Evolutionary conservation across 2,888 invertebrate genomes (phyloP).

Genomic region (Synergus gifuensis): DNA sequence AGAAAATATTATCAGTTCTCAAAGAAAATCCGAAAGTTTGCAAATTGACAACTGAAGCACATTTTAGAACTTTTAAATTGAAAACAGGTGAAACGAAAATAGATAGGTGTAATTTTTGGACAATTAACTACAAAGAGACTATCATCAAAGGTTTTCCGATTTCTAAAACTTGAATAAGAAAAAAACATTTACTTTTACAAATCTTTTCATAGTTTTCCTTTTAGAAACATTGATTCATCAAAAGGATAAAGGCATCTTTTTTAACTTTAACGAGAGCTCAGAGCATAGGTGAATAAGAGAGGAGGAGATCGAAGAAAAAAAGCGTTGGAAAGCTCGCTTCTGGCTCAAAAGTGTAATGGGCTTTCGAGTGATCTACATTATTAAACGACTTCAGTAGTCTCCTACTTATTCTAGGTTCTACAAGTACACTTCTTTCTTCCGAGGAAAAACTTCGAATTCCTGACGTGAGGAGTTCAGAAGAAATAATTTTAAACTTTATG

Average conservation of each 20-base stretch:
- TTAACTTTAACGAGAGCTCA: conserved; percentile 26
- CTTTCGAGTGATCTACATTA: conserved; percentile 42
- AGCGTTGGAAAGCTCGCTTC: conserved; percentile 18
- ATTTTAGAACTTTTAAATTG: too few species aligned
- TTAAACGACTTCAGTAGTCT: conserved; percentile 32
- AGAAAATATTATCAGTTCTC: too few species aligned
- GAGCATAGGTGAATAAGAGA: conserved; percentile 28
- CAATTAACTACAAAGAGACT: background rate
- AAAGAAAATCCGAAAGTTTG: too few species aligned
- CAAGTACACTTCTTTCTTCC: background rate
- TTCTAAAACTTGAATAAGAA: background rate
- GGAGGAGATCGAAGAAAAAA: conserved; percentile 10
- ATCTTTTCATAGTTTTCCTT: background rate
- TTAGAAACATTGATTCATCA: conserved; percentile 36
- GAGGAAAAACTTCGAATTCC: background rate
- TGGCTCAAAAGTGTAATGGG: conserved; percentile 32
- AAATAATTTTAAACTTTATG: background rate
- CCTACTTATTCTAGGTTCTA: conserved; percentile 15
- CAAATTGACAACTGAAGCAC: too few species aligned
- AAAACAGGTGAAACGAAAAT: background rate
- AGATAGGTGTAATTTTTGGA: background rate
- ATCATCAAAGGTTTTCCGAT: conserved; percentile 7
- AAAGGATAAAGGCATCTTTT: conserved; percentile 20
- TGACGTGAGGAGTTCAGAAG: background rate
- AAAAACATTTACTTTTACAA: background rate